phyloP scores from a whole-genome alignment of 1,140 invertebrate genomes.

The Nephila pilipes region DNA sequence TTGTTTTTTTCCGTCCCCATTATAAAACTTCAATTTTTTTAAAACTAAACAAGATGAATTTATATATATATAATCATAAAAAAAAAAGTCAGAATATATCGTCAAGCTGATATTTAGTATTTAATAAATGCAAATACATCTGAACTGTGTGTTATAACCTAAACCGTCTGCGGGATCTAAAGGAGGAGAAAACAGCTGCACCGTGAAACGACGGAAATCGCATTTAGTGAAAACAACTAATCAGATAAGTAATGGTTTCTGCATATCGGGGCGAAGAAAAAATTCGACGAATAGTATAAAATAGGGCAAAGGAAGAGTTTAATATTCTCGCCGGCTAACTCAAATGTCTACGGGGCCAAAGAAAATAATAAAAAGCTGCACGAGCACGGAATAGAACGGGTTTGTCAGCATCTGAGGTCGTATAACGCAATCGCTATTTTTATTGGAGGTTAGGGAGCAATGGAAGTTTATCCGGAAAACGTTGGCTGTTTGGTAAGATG shows the following conservation, averaged over 20 bases:
- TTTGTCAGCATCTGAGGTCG: constrained; percentile 60
- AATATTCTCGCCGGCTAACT: constrained; percentile 33
- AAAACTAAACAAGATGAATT: too few relatives aligned
- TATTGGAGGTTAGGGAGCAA: constrained; percentile 49
- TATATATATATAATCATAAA: too few relatives aligned
- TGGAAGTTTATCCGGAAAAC: constrained; percentile 57
- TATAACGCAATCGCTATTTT: constrained; percentile 68
- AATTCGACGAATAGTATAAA: not conserved
- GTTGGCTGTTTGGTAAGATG: not conserved
- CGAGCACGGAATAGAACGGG: constrained; percentile 24
- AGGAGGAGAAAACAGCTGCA: not conserved
- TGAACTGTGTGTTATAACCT: too few relatives aligned
- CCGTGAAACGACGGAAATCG: not conserved
- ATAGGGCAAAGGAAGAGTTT: constrained; percentile 25
- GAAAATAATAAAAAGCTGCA: constrained; percentile 14
- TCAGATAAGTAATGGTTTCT: not conserved
- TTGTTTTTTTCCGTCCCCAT: too few relatives aligned
- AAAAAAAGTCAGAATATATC: too few relatives aligned
- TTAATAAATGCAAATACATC: too few relatives aligned
- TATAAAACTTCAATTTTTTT: too few relatives aligned
- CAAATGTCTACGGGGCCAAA: not conserved
- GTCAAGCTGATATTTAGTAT: too few relatives aligned
- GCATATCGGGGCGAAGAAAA: not conserved
- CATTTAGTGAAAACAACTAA: not conserved
- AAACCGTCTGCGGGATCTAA: not conserved